Conservation (phyloP, 2,113 vertebrate genomes). For the Laterallus jamaicensis region DNA sequence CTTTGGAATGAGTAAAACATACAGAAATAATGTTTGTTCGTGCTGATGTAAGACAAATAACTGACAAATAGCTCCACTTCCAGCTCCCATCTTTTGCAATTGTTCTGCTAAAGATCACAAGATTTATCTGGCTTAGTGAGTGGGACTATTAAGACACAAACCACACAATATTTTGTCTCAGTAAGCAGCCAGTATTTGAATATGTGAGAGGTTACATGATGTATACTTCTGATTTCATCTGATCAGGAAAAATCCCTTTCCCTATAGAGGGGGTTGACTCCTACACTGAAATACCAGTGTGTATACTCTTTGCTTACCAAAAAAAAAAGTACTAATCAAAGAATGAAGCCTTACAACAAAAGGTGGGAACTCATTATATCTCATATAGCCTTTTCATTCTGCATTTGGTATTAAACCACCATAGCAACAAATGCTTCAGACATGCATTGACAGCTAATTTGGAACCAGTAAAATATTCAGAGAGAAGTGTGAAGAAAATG, state of each 20-base stretch:
- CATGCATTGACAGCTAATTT: background rate
- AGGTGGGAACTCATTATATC: background rate
- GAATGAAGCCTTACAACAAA: background rate
- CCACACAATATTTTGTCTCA: background rate
- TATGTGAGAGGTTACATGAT: background rate
- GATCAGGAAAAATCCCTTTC: background rate
- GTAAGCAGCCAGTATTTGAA: background rate
- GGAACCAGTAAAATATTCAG: constrained; percentile 1
- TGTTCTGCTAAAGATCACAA: background rate
- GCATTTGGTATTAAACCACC: background rate
- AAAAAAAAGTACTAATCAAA: background rate
- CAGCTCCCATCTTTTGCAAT: background rate
- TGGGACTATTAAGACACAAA: background rate
- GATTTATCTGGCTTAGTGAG: background rate
- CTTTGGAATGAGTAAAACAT: background rate
- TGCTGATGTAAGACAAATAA: background rate
- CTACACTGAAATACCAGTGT: background rate
- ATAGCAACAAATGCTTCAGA: constrained; percentile 31
- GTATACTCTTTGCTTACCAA: background rate
- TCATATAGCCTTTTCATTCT: background rate
- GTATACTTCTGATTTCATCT: background rate
- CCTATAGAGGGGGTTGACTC: background rate
- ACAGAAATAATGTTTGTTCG: background rate
- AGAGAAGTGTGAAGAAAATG: background rate
- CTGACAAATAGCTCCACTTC: background rate